Base-by-base conservation (phyloP, 2,888 invertebrate genomes). In the Clostera curtula region DNA sequence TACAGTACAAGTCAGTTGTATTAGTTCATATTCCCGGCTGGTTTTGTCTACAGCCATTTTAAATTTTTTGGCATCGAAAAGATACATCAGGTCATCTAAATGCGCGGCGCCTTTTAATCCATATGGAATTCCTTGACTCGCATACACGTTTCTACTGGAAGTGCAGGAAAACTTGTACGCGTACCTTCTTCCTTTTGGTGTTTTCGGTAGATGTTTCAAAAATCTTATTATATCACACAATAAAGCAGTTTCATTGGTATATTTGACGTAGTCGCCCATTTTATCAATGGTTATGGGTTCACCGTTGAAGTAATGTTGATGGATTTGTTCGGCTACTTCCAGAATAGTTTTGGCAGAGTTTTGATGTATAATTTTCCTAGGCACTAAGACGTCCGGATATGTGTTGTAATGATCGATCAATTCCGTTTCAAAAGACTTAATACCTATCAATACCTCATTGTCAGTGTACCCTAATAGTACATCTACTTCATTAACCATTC, bases 391-490 rank as follows among this genome's bases (percentile, higher is more conserved):
- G 3, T 39, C 38, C 8, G 22, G 14, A 8, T 31, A 33, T 27
- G 19, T 39, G 6, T 24, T 29, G 12, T 33, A 39, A 6, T 19
- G 12, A 15, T 23, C 14, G 9, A 29, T 7, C 3, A 40, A 13
- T 2, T 6, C 4, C 0, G 25, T 22, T 24, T 46, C 47, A 5
- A 54, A 31, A 2, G 7, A 0, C 2, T 31, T 13, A 9, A 58
- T 8, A 1, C 27, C 45, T 2, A 62, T 4, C 15, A 64, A 23
- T 1, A 89, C 88, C 71, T 93, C 93, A 28, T 89, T 85, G 1
- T 85, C 85, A 5, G 89, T 92, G 5, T 89, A 59, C 1, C 93
- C 93, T 12, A 89, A 79, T 53, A 94, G 86, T 58, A 91, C 80
- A 0, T 92, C 91, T 1, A 88, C 80, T 16, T 66, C 45, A 23